Conservation (phyloP, 2,888 invertebrate species). For the Rhingia rostrata region DNA sequence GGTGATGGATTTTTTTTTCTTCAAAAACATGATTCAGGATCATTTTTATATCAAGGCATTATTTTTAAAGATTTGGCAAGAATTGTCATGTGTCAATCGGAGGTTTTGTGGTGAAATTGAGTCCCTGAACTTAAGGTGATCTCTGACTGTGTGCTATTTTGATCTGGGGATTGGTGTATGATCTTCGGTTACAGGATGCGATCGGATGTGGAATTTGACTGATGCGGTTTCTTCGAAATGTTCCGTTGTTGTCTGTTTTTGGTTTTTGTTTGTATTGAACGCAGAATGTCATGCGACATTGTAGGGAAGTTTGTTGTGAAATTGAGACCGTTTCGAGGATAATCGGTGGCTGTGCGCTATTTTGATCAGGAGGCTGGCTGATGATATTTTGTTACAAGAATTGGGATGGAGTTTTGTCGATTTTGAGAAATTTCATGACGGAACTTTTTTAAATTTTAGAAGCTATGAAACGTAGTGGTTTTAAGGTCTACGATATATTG, state of each 20-base stretch:
- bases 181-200: conserved; percentile 71
- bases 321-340: no score
- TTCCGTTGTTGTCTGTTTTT: not conserved
- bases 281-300: not conserved
- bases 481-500: no score
- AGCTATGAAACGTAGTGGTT: no score
- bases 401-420: no score
- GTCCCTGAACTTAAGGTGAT: conserved; percentile 25
- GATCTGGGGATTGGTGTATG: conserved; percentile 33
- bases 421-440: no score
- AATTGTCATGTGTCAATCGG: conserved; percentile 64
- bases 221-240: not conserved
- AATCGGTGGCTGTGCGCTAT: no score
- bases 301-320: not conserved
- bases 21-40: not conserved
- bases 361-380: no score
- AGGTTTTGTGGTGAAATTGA: conserved; percentile 61
- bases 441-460: no score
- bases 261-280: not conserved
- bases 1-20: conserved; percentile 61
- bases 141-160: conserved; percentile 45
- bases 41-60: conserved; percentile 31
- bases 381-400: no score
- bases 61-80: not conserved
- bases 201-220: conserved; percentile 14